phyloP scores from a whole-genome alignment of 2,888 invertebrate genomes.

The Torymus tubicola region DNA sequence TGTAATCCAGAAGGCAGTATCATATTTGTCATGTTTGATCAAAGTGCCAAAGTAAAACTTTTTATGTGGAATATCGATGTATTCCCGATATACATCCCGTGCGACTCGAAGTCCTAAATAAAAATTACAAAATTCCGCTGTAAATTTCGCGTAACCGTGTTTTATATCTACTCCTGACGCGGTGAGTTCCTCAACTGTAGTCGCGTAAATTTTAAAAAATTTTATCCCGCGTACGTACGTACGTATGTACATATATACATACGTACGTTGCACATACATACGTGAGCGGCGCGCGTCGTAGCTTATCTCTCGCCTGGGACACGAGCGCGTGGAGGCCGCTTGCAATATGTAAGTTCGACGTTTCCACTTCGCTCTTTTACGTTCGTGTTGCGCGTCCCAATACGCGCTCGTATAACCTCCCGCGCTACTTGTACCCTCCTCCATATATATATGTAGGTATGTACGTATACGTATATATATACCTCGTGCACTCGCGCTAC shows the following conservation, averaged over 20 bases:
- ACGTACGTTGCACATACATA: too few relatives aligned
- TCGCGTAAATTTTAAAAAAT: slow-evolving; percentile 39
- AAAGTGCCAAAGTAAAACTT: too few relatives aligned
- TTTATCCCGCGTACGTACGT: slow-evolving; percentile 17
- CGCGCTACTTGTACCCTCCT: not conserved
- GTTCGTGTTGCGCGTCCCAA: slow-evolving; percentile 48
- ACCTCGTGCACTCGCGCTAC: too few relatives aligned
- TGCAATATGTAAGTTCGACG: slow-evolving; percentile 47
- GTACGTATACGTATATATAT: too few relatives aligned
- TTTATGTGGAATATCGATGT: too few relatives aligned
- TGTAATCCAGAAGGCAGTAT: too few relatives aligned
- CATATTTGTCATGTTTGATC: too few relatives aligned
- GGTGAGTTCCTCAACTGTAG: not conserved
- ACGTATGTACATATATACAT: not conserved
- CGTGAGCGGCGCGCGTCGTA: slow-evolving; percentile 23
- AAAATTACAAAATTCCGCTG: not conserved
- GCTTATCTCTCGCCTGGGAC: slow-evolving; percentile 39
- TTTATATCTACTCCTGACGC: slow-evolving; percentile 3
- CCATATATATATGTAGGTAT: too few relatives aligned
- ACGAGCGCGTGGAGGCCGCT: not conserved
- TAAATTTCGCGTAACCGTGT: not conserved
- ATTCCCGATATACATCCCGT: too few relatives aligned
- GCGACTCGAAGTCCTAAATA: not conserved
- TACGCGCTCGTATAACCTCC: slow-evolving; percentile 31
- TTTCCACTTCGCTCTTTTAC: slow-evolving; percentile 12